Conservation (phyloP, 2,797 vertebrate species). For the Tangara arthus region DNA sequence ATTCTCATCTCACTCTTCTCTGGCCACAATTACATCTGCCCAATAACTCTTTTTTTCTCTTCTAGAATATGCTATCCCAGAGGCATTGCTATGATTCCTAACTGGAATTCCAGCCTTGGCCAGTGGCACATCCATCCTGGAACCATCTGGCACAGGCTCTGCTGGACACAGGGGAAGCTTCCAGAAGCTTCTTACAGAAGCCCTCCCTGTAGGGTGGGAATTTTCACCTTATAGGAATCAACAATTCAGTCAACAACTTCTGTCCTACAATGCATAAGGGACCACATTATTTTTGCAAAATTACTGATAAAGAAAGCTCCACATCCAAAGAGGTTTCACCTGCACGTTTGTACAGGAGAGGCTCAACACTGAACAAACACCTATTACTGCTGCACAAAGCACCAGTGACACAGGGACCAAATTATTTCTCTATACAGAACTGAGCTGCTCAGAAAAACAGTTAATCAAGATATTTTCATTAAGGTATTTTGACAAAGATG, state of each 20-base stretch:
- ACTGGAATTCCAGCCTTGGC: not conserved
- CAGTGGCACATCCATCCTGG: not conserved
- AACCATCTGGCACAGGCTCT: not conserved
- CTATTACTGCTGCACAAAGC: not conserved
- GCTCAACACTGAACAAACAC: not conserved
- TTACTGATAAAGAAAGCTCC: not conserved
- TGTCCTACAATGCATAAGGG: not conserved
- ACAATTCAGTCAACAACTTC: not conserved
- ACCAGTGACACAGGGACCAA: not conserved
- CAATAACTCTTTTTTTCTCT: not conserved
- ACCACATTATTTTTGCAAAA: not conserved
- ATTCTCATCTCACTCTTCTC: not conserved
- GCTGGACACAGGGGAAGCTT: not conserved
- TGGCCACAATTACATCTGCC: not conserved
- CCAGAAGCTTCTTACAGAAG: not conserved
- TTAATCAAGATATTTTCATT: not conserved
- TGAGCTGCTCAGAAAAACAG: not conserved
- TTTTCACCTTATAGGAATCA: not conserved
- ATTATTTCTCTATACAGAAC: not conserved
- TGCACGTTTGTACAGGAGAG: not conserved
- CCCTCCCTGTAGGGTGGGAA: not conserved
- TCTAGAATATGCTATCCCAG: not conserved
- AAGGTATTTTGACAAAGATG: not conserved
- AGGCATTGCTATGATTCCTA: not conserved
- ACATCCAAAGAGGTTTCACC: not conserved